These are phyloP conservation scores for Leucoraja ocellata DNA, from an alignment of 2,797 vertebrate species.

Conservation along the genomic window DNA sequence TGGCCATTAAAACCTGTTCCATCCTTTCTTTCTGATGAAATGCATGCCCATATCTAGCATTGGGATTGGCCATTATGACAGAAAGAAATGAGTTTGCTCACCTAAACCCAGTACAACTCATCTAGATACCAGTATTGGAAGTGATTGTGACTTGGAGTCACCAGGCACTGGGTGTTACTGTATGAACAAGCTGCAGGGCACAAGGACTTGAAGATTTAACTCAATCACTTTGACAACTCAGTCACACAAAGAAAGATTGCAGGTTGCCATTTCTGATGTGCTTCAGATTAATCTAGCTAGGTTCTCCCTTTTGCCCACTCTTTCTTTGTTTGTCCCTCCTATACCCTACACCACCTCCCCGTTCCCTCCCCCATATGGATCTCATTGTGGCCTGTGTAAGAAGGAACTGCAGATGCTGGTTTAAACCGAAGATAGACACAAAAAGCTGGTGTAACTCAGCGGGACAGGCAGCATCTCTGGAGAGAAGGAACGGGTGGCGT, in stretches of 20 bases:
- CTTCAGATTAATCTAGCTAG: neutral
- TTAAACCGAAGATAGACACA: no score
- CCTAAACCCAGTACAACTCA: neutral
- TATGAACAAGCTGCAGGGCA: neutral
- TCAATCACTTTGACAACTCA: neutral
- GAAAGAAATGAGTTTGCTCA: neutral
- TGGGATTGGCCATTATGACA: neutral
- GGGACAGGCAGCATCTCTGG: no score
- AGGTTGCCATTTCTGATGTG: slow-evolving; percentile 3
- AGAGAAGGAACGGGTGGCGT: no score
- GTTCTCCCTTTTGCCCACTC: no score
- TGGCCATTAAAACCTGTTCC: no score
- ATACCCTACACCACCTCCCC: neutral
- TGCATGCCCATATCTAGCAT: neutral
- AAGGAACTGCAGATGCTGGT: no score
- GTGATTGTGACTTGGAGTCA: neutral
- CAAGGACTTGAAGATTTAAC: neutral
- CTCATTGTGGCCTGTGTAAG: neutral
- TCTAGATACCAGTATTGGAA: neutral
- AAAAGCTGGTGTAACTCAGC: no score
- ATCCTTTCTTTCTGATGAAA: neutral
- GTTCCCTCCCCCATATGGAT: neutral
- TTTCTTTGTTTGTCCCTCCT: neutral
- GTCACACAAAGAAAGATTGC: neutral
- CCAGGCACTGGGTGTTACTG: neutral